Evolutionary conservation across 2,113 vertebrate genomes (phyloP).

Genomic region (Brachyistius frenatus): DNA sequence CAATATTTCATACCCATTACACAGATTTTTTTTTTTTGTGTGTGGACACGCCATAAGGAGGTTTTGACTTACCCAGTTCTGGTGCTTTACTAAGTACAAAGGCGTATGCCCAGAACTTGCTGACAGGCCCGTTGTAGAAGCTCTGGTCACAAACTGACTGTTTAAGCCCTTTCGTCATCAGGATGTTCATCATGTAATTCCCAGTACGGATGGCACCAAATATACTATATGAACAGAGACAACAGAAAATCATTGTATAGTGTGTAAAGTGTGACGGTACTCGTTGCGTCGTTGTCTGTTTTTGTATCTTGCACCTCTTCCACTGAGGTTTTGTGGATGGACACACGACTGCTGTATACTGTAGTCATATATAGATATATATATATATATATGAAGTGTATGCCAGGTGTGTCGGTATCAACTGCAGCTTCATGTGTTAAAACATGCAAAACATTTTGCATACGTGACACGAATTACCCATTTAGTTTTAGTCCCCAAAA

Average conservation of each 20-base stretch:
- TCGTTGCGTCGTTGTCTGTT: not conserved
- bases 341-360: no score
- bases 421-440: not conserved
- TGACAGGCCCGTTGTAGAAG: constrained; percentile 99
- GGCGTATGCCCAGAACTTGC: constrained; percentile 99
- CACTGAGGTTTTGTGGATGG: not conserved
- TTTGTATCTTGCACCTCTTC: not conserved
- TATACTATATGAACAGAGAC: constrained; percentile 86
- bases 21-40: not conserved
- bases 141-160: constrained; percentile 99
- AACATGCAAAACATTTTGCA: not conserved
- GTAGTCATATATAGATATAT: no score
- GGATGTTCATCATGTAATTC: constrained; percentile 96
- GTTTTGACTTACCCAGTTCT: constrained; percentile 92
- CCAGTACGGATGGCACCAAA: constrained; percentile 98
- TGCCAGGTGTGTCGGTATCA: not conserved
- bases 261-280: not conserved
- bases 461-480: not conserved
- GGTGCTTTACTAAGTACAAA: constrained; percentile 99
- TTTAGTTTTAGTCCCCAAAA: no score
- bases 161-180: constrained; percentile 98
- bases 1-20: not conserved
- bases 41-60: not conserved
- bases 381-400: no score
- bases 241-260: not conserved